A percentile compares a stretch with the other conserved stretches of the same genome.
These are phyloP conservation scores for Mechanitis messenoides DNA, from an alignment of 2,888 invertebrate genomes.

Conservation along the genomic window DNA sequence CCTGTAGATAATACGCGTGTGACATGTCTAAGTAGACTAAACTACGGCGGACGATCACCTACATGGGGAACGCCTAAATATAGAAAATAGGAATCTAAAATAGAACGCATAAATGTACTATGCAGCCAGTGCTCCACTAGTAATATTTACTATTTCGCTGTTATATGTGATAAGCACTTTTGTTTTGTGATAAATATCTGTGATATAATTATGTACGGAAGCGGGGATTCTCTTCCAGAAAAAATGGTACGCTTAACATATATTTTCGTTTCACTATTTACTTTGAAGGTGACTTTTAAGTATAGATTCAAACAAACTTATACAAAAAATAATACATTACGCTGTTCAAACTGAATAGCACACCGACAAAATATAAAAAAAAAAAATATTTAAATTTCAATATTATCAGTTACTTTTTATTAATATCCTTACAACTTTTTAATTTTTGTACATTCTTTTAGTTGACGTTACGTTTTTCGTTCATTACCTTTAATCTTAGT, in stretches of 20 bases:
- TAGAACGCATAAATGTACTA: slow-evolving; percentile 42
- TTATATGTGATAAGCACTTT: slow-evolving; percentile 1
- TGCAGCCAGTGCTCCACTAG: slow-evolving; percentile 28
- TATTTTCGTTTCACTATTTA: not conserved
- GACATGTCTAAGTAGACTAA: slow-evolving; percentile 47
- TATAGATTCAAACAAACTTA: not conserved
- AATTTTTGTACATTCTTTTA: too few species aligned
- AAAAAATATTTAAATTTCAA: too few species aligned
- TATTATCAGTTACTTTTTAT: slow-evolving; percentile 16
- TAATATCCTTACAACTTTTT: too few species aligned
- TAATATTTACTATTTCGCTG: slow-evolving; percentile 5
- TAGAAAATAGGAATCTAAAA: slow-evolving; percentile 68
- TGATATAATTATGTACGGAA: slow-evolving; percentile 13
- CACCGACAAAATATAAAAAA: not conserved
- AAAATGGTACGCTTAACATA: not conserved
- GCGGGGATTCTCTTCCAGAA: not conserved
- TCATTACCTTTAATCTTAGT: too few species aligned
- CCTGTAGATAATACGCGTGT: slow-evolving; percentile 53
- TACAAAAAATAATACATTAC: not conserved
- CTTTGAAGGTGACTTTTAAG: slow-evolving; percentile 1
- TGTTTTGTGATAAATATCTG: slow-evolving; percentile 18
- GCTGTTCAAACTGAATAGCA: not conserved
- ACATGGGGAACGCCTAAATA: slow-evolving; percentile 51
- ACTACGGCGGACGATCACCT: slow-evolving; percentile 38
- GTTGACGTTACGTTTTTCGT: too few species aligned